phyloP scores from a whole-genome alignment of 1,140 invertebrate genomes.

The Apis cerana region DNA sequence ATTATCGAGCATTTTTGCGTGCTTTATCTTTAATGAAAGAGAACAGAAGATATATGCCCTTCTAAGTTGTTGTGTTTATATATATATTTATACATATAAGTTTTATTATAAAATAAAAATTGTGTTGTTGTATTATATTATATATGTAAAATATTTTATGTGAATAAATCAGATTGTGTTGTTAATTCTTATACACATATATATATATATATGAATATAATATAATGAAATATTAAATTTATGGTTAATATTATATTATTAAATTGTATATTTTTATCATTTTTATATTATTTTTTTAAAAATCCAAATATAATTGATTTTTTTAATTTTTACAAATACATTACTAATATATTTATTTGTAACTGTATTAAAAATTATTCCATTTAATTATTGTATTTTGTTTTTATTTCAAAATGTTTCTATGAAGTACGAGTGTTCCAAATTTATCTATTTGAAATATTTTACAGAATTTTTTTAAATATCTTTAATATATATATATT shows the following conservation, averaged over 20 bases:
- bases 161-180: neutral
- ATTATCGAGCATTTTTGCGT: constrained; percentile 83
- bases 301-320: too few species aligned
- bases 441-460: neutral
- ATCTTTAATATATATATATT: too few species aligned
- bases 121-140: too few species aligned
- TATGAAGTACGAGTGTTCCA: too few species aligned
- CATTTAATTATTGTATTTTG: neutral
- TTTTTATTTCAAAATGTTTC: neutral
- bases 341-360: too few species aligned
- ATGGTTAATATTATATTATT: neutral
- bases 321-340: too few species aligned
- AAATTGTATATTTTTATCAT: neutral
- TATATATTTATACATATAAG: too few species aligned
- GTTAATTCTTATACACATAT: neutral
- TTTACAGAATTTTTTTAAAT: too few species aligned
- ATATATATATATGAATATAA: neutral
- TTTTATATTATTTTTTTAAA: too few species aligned
- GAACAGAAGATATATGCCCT: constrained; percentile 76
- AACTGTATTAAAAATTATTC: too few species aligned
- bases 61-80: constrained; percentile 62
- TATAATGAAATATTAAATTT: neutral
- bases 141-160: neutral
- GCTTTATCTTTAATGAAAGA: constrained; percentile 81
- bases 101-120: too few species aligned